These are phyloP conservation scores for Vulpes vulpes DNA, from an alignment of 2,113 vertebrate genomes.

Conservation along the genomic window DNA sequence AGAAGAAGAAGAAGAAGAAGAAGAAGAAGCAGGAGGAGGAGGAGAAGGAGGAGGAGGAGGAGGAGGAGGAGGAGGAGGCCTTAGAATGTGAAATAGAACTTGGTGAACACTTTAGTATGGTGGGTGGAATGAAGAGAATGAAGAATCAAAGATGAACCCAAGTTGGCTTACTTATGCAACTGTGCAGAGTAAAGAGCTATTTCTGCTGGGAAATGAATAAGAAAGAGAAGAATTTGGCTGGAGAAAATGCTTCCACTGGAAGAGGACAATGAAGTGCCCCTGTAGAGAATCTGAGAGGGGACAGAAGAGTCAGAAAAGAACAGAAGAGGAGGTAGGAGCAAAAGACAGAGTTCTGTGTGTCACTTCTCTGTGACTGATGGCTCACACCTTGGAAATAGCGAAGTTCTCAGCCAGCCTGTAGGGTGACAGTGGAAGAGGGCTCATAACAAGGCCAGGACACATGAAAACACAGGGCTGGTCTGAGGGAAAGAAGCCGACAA, in stretches of 20 bases:
- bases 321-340: rapidly evolving
- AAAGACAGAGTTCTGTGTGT: background rate
- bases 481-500: background rate
- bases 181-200: background rate
- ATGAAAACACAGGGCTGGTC: background rate
- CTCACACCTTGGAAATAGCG: background rate
- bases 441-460: background rate
- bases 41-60: too few relatives aligned
- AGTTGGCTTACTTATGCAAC: background rate
- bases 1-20: too few relatives aligned
- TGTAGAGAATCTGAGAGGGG: background rate
- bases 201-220: background rate
- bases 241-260: background rate
- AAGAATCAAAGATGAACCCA: background rate
- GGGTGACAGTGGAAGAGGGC: background rate
- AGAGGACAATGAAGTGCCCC: background rate
- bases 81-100: background rate
- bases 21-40: too few relatives aligned
- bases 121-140: background rate
- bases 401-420: background rate
- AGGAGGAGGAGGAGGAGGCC: too few relatives aligned
- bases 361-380: background rate
- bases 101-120: background rate
- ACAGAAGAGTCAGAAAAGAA: background rate
- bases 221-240: background rate